phyloP scores from a whole-genome alignment of 2,113 vertebrate genomes.

The Oreochromis niloticus region DNA sequence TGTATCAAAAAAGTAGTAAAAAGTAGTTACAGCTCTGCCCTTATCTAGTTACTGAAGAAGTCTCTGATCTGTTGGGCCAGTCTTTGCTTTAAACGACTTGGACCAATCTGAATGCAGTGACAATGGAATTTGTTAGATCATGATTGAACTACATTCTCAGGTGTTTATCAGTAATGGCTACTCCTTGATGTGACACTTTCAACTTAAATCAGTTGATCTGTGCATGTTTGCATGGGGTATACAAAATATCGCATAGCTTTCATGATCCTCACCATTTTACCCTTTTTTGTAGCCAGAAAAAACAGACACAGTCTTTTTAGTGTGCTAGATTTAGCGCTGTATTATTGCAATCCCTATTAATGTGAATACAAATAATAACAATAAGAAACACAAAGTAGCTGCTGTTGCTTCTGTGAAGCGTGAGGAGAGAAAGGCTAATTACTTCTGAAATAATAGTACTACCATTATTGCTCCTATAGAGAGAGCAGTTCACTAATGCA shows the following conservation, averaged over 20 bases:
- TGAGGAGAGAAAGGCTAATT: neutral
- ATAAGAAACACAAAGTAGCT: neutral
- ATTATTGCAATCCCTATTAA: neutral
- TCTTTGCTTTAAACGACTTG: neutral
- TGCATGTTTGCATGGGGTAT: neutral
- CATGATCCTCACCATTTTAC: accelerated
- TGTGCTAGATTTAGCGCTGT: accelerated
- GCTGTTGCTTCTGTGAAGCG: neutral
- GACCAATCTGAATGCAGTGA: neutral
- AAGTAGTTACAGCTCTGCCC: neutral
- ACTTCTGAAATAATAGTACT: neutral
- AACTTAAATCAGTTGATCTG: neutral
- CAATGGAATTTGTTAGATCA: neutral
- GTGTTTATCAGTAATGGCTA: neutral
- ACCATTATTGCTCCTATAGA: neutral
- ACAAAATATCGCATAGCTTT: accelerated
- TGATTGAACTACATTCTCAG: neutral
- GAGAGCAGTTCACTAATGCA: neutral
- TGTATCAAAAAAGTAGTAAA: accelerated
- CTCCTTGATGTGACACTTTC: neutral
- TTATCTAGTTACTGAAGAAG: neutral
- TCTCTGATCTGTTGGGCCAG: neutral
- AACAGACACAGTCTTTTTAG: neutral
- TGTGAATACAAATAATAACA: neutral
- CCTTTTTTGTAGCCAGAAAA: neutral